Conservation (phyloP, 2,888 invertebrate species). For the Philereme transversata region DNA sequence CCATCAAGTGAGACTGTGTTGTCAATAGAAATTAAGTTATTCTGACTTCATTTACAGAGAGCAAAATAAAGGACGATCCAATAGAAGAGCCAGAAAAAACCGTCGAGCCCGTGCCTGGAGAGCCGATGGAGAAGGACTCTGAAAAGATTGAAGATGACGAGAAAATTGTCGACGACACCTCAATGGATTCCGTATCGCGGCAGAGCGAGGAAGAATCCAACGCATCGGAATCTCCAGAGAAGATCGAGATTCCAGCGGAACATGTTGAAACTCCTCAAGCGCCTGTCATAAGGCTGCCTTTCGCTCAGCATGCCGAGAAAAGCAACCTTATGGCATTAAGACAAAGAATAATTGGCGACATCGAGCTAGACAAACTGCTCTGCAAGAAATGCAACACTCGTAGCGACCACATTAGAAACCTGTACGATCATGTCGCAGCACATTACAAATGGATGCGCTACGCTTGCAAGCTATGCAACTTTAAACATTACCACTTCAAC, state of each 20-base stretch:
- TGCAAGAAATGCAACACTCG: constrained; percentile 82
- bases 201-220: constrained; percentile 51
- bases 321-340: constrained; percentile 69
- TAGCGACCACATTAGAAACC: constrained; percentile 75
- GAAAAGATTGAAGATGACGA: constrained; percentile 30
- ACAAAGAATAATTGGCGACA: constrained; percentile 64
- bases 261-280: constrained; percentile 7
- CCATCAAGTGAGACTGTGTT: no score
- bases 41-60: constrained; percentile 44
- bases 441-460: constrained; percentile 90
- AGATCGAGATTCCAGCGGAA: constrained; percentile 27
- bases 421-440: constrained; percentile 85
- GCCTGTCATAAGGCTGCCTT: constrained; percentile 53
- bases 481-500: constrained; percentile 86
- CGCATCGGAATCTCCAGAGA: constrained; percentile 50
- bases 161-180: constrained; percentile 43
- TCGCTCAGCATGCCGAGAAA: constrained; percentile 67
- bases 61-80: constrained; percentile 42
- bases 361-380: constrained; percentile 65
- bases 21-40: background rate
- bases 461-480: constrained; percentile 89
- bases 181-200: constrained; percentile 40
- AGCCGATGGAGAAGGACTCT: constrained; percentile 35
- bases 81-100: constrained; percentile 17
- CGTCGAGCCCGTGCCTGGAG: constrained; percentile 11